Base-by-base conservation (phyloP, 1,140 invertebrate species). In the Drosophila quadrilineata region DNA sequence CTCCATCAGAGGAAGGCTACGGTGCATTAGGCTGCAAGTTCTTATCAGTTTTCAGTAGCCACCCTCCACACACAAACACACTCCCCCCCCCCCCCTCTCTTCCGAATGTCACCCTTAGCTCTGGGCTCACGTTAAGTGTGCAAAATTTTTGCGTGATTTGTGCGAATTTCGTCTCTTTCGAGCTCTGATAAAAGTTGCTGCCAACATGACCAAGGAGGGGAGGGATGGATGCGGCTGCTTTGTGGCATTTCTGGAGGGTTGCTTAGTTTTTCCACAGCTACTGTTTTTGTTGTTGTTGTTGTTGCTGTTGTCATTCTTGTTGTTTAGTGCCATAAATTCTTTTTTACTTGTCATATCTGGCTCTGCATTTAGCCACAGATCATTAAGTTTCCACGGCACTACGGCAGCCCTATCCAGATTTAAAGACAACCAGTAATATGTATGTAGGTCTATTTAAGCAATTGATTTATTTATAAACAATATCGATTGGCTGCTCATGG, bases 141-240 rank as follows among this genome's bases (percentile, higher is more conserved):
- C 77, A 73, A 72, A 71, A 82, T 76, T 82, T n/a, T 73, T 70
- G 77, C 77, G 77, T 84, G 77, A 82, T 82, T 82, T 82, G 77
- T 82, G 77, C 77, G 77, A 82, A 84, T 84, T 76, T 82, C 57
- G 33, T 71, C 65, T 48, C 62, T 52, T 69, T 57, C 38, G 28
- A 49, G 43, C 59, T 21, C 57, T 40, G 77, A 82, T 82, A 82
- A 84, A 84, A 66, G 35, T 66, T 36, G 10, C n/a, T 19, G 43
- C 29, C 21, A 3, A n/a, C n/a, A n/a, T n/a, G n/a, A n/a, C n/a
- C n/a, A n/a, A n/a, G n/a, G n/a, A n/a, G n/a, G n/a, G n/a, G n/a
- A n/a, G n/a, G 3, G n/a, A 6, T 8, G 10, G 19, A 40, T 35
- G 40, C 10, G 12, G 6, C 40, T 14, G 43, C 17, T 24, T n/a